Base-by-base conservation (phyloP, 2,888 invertebrate species). In the Scaptomyza tumidula region DNA sequence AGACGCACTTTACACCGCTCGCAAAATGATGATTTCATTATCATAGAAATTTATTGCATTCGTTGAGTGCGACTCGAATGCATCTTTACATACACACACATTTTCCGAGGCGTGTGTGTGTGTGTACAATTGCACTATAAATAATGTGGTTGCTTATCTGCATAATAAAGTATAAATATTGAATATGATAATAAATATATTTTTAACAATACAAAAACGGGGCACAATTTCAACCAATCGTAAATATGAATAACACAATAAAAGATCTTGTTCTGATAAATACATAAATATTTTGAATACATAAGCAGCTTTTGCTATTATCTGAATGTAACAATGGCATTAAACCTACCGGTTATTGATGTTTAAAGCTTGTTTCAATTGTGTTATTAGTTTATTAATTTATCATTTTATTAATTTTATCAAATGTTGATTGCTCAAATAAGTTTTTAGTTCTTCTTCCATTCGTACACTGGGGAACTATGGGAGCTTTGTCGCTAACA, bases 1-100 rank as follows among this genome's bases (percentile, higher is more conserved):
- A 67, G 67, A 79, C 63, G 58, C 71, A 79, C 63, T 64, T 58
- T 70, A 54, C 16, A 29, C 35, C 35, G 41, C 29, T 35, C 50
- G 71, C 55, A 46, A n/a, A 64, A 41, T 46, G 43, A 75, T 60
- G 41, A 78, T 80, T 76, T 68, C 61, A 78, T 78, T 75, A 68
- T 53, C 79, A 68, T 52, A 27, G 2, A 37, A 59, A 78, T 72
- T 78, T 71, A 79, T 75, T 53, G 46, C 63, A 41, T 53, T 53
- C 35, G 24, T 16, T 69, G 56, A 48, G 43, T 58, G 46, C 19
- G 19, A 19, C 19, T 19, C 19, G 19, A 19, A 19, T 19, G 19
- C 19, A 19, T n/a, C n/a, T n/a, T n/a, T n/a, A n/a, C n/a, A n/a
- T n/a, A n/a, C n/a, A n/a, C n/a, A n/a, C n/a, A n/a, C n/a, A n/a